These are phyloP conservation scores for Indicator indicator DNA, from an alignment of 2,113 vertebrate genomes.

Conservation along the genomic window DNA sequence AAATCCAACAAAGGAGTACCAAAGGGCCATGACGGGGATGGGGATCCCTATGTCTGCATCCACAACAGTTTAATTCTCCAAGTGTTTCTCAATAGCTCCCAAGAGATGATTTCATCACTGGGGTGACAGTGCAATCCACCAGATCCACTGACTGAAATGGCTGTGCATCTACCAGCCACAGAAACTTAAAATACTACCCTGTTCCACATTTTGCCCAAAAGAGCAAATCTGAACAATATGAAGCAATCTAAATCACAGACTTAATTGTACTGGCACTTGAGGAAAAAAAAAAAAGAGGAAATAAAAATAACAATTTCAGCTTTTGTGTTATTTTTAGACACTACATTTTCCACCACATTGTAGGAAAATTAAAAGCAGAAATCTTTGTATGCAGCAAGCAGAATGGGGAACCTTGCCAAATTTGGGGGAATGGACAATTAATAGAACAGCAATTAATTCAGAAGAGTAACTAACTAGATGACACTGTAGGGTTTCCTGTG, in stretches of 20 bases:
- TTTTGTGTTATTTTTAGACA: background rate
- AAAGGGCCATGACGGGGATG: background rate
- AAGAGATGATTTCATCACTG: background rate
- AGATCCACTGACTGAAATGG: background rate
- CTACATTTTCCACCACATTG: background rate
- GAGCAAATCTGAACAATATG: background rate
- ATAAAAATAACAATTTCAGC: background rate
- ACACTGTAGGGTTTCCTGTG: background rate
- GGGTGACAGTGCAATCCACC: background rate
- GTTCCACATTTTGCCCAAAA: background rate
- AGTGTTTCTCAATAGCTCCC: background rate
- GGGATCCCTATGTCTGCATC: background rate
- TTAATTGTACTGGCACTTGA: background rate
- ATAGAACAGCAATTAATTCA: background rate
- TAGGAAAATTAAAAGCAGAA: constrained; percentile 6
- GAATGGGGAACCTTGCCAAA: background rate
- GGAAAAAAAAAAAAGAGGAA: background rate
- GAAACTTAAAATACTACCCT: background rate
- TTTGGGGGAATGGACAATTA: constrained; percentile 5
- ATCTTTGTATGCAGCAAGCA: background rate
- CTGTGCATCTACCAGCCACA: rapidly evolving
- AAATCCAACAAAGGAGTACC: background rate
- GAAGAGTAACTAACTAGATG: background rate
- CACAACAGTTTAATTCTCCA: background rate
- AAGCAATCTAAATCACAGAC: background rate